Evolutionary conservation across 2,888 invertebrate genomes (phyloP).

Genomic region (Drosophila gaucha): DNA sequence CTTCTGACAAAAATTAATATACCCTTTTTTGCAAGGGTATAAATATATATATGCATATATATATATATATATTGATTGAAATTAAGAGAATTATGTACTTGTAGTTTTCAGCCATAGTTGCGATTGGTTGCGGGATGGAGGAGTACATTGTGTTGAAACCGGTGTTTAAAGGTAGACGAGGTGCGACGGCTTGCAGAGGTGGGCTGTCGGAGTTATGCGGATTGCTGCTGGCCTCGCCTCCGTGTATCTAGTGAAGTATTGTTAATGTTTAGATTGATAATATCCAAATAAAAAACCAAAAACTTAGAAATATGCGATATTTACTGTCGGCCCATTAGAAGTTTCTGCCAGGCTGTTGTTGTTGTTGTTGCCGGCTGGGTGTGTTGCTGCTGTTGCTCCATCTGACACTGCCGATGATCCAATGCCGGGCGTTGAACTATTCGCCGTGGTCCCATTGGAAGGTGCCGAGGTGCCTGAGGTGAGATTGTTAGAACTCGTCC

Average conservation of each 20-base stretch:
- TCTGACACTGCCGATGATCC: constrained; percentile 29
- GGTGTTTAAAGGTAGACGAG: constrained; percentile 90
- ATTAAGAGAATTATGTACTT: constrained; percentile 87
- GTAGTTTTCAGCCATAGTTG: constrained; percentile 95
- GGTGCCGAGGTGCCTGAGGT: constrained; percentile 59
- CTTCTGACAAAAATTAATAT: no score
- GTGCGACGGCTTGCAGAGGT: constrained; percentile 86
- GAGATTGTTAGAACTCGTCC: constrained; percentile 63
- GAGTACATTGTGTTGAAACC: constrained; percentile 98
- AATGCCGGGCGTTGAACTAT: constrained; percentile 24
- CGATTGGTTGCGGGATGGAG: constrained; percentile 96
- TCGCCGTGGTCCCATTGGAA: constrained; percentile 29
- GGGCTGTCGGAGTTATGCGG: constrained; percentile 84
- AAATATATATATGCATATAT: no score
- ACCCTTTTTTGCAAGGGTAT: no score
- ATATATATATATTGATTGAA: no score
- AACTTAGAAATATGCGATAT: not conserved
- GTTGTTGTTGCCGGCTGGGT: constrained; percentile 36
- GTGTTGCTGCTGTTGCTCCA: constrained; percentile 9
- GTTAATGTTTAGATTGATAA: not conserved
- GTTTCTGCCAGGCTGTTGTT: constrained; percentile 54
- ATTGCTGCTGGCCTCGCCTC: constrained; percentile 85
- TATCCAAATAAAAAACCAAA: no score
- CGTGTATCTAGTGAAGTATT: constrained; percentile 49
- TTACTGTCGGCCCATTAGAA: constrained; percentile 64